These are phyloP conservation scores for Dreissena polymorpha DNA, from an alignment of 1,140 invertebrate species.

Conservation along the genomic window DNA sequence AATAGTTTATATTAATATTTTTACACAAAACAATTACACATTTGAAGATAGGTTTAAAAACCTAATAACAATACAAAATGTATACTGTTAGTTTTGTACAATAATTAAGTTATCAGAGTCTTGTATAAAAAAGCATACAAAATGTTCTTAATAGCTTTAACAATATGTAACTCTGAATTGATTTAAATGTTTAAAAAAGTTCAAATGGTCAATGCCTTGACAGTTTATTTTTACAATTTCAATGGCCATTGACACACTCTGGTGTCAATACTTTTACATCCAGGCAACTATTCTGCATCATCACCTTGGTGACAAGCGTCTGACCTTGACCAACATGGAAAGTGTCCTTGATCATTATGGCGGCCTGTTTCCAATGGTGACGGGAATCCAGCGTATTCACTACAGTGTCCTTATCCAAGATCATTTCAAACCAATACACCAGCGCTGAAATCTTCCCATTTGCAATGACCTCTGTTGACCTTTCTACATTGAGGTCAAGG, in stretches of 20 bases:
- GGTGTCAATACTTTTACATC: constrained; percentile 54
- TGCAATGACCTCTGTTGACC: constrained; percentile 59
- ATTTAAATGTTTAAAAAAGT: too few relatives aligned
- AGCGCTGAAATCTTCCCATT: constrained; percentile 68
- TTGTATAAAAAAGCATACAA: too few relatives aligned
- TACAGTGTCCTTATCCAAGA: constrained; percentile 57
- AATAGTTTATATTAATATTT: too few relatives aligned
- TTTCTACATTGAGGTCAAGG: constrained; percentile 59
- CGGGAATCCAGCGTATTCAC: constrained; percentile 60
- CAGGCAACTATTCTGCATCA: constrained; percentile 67
- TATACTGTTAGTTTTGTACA: too few relatives aligned
- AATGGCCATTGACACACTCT: constrained; percentile 22
- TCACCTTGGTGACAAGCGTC: constrained; percentile 53
- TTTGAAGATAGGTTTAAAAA: too few relatives aligned
- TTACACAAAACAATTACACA: too few relatives aligned
- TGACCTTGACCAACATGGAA: constrained; percentile 56
- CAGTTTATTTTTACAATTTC: not conserved
- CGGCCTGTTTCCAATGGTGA: constrained; percentile 75
- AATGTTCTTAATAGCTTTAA: too few relatives aligned
- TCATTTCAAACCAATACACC: constrained; percentile 76
- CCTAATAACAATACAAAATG: too few relatives aligned
- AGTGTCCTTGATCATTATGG: constrained; percentile 64
- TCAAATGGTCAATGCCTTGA: too few relatives aligned
- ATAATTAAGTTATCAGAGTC: too few relatives aligned
- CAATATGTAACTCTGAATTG: too few relatives aligned